Conservation (phyloP, 30 jellyfish, hydroid and myxozoan species). For the Nemopilema nomurai region DNA sequence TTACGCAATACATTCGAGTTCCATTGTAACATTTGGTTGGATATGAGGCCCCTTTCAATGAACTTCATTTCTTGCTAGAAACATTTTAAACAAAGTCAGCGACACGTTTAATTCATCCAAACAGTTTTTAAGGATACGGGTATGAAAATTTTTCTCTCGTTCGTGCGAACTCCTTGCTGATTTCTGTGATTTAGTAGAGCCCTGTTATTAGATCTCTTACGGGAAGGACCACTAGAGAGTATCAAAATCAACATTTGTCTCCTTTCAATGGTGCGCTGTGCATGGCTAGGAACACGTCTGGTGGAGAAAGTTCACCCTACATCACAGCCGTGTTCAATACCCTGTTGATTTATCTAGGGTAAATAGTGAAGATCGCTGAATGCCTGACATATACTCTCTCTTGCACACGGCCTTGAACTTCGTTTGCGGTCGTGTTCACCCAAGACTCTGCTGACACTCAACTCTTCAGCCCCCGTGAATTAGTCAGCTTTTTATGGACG, state of each 20-base stretch:
- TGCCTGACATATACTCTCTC: background rate
- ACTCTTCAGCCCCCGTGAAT: background rate
- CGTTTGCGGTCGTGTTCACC: background rate
- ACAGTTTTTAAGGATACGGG: too few relatives aligned
- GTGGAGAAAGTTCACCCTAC: background rate
- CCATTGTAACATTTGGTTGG: too few relatives aligned
- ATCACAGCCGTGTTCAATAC: background rate
- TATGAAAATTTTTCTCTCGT: too few relatives aligned
- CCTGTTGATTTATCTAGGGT: background rate
- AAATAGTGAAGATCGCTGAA: background rate
- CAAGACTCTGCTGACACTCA: background rate
- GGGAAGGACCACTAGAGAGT: background rate
- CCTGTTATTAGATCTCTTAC: background rate
- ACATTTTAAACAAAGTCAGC: too few relatives aligned
- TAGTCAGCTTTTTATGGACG: background rate
- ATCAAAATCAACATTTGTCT: background rate
- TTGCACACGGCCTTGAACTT: background rate
- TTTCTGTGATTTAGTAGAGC: background rate
- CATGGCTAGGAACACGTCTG: background rate
- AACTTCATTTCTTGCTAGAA: too few relatives aligned
- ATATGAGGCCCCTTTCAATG: too few relatives aligned
- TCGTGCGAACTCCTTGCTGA: background rate
- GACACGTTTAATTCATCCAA: too few relatives aligned
- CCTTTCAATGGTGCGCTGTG: background rate
- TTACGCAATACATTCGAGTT: too few relatives aligned